Evolutionary conservation across 2,888 invertebrate species (phyloP).

Genomic region (Alloplasta piceator): DNA sequence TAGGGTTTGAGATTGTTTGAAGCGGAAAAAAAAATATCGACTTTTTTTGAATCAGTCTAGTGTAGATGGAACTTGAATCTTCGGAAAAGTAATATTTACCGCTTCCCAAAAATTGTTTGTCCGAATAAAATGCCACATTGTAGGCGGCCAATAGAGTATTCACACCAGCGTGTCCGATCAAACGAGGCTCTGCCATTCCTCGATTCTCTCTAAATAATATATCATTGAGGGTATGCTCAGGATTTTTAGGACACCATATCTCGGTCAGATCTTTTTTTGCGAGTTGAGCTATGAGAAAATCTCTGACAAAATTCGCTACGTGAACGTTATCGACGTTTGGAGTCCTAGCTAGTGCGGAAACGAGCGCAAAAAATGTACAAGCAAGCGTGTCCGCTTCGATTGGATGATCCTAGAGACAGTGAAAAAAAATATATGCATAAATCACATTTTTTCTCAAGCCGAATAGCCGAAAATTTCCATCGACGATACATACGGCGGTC

Average conservation of each 20-base stretch:
- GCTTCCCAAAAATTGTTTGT: slow-evolving; percentile 91
- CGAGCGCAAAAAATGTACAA: slow-evolving; percentile 91
- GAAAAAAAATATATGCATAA: neutral
- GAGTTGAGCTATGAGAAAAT: slow-evolving; percentile 93
- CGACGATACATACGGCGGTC: slow-evolving; percentile 86
- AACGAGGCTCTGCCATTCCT: slow-evolving; percentile 89
- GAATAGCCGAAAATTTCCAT: no score
- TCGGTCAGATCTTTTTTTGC: slow-evolving; percentile 94
- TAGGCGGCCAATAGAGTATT: slow-evolving; percentile 93
- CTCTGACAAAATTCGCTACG: slow-evolving; percentile 91
- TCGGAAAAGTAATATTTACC: slow-evolving; percentile 84
- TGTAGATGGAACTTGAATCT: no score
- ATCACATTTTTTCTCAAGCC: no score
- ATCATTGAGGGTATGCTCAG: slow-evolving; percentile 88
- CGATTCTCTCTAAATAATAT: slow-evolving; percentile 86
- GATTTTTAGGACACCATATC: slow-evolving; percentile 92
- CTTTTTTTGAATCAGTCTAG: no score
- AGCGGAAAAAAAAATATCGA: no score
- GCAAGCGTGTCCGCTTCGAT: slow-evolving; percentile 87
- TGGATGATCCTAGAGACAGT: slow-evolving; percentile 88
- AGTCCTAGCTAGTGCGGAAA: slow-evolving; percentile 90
- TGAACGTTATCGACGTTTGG: slow-evolving; percentile 85
- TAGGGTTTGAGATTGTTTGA: no score
- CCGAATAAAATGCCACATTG: slow-evolving; percentile 94
- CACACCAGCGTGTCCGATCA: slow-evolving; percentile 91